Conservation (phyloP, 2,113 vertebrate genomes). For the Chunga burmeisteri region DNA sequence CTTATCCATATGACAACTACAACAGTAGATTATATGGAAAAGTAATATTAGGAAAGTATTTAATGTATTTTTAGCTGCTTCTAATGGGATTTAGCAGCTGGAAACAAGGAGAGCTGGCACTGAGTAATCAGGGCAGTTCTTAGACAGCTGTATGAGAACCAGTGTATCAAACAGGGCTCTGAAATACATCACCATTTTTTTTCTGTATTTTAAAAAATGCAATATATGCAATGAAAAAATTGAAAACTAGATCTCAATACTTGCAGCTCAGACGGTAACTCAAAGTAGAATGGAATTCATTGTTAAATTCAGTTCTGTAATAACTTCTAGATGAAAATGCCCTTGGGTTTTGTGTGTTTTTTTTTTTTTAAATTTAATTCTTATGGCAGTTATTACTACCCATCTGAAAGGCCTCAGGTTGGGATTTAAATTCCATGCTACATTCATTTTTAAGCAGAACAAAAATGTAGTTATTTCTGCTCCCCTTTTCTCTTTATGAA, state of each 20-base stretch:
- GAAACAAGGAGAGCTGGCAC: slow-evolving; percentile 18
- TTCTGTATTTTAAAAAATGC: neutral
- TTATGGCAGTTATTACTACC: neutral
- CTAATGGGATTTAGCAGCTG: slow-evolving; percentile 56
- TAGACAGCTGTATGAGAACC: slow-evolving; percentile 7
- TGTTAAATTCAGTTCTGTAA: neutral
- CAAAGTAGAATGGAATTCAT: neutral
- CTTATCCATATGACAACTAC: neutral
- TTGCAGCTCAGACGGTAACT: neutral
- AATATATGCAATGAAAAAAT: neutral
- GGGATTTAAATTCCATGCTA: slow-evolving; percentile 15
- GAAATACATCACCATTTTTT: neutral
- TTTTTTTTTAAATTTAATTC: neutral
- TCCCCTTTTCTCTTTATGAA: slow-evolving; percentile 13
- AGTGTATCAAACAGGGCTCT: neutral
- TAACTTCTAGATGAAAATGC: slow-evolving; percentile 14
- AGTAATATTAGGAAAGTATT: neutral
- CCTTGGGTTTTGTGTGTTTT: neutral
- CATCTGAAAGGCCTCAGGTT: neutral
- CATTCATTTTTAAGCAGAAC: slow-evolving; percentile 23
- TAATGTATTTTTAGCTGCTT: slow-evolving; percentile 46
- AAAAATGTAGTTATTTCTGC: slow-evolving; percentile 27
- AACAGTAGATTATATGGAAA: neutral
- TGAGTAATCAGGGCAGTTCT: slow-evolving; percentile 21
- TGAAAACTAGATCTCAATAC: neutral